Percentiles rank a stretch among this genome's conserved stretches.
Conservation (phyloP, 2,113 vertebrate genomes). For the Sturnus vulgaris region DNA sequence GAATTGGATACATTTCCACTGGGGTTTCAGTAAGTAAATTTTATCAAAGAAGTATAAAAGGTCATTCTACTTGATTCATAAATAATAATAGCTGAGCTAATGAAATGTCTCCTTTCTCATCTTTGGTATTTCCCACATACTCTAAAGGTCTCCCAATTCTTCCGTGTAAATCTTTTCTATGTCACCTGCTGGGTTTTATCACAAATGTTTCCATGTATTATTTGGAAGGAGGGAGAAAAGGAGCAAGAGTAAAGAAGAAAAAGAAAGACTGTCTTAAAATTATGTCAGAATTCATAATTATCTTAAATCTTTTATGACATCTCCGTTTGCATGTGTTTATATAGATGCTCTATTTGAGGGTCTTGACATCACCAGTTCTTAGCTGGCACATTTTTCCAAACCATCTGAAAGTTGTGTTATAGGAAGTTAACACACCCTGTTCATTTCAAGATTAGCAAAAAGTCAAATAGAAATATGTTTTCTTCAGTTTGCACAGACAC, state of each 20-base stretch:
- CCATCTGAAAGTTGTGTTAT: neutral
- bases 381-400: neutral
- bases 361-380: neutral
- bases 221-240: neutral
- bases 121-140: neutral
- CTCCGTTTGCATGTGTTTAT: neutral
- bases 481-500: neutral
- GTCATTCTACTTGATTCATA: neutral
- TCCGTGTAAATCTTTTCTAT: neutral
- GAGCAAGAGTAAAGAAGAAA: neutral
- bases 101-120: neutral
- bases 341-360: neutral
- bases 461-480: neutral
- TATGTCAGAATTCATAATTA: neutral
- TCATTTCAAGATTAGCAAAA: neutral
- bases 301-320: neutral
- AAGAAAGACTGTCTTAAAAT: neutral
- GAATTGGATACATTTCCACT: neutral
- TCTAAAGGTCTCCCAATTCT: neutral
- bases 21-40: conserved; percentile 23
- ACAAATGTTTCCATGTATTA: neutral
- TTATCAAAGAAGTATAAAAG: conserved; percentile 3
- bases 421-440: neutral
- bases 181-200: neutral
- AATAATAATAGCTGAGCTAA: neutral